Conservation (phyloP, 1,140 invertebrate species). For the Zaprionus nigranus region DNA sequence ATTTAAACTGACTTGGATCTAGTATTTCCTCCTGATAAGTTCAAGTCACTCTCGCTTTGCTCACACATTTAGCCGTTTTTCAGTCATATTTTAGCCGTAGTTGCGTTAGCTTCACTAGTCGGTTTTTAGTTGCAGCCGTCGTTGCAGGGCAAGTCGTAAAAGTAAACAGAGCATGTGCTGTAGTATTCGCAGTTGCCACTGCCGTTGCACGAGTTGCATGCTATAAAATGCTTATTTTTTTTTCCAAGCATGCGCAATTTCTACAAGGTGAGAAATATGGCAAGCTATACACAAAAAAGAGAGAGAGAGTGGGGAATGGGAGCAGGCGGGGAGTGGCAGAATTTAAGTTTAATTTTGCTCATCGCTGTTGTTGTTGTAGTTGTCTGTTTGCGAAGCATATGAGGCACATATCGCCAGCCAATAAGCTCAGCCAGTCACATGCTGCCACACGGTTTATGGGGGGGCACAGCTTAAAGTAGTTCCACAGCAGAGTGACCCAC, state of each 20-base stretch:
- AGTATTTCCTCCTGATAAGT: background rate
- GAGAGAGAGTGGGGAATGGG: background rate
- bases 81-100: background rate
- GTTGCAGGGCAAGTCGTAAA: background rate
- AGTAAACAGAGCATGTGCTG: no score
- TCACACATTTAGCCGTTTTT: background rate
- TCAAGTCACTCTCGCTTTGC: background rate
- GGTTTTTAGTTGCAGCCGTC: background rate
- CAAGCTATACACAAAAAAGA: no score
- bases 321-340: background rate
- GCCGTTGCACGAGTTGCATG: conserved; percentile 46
- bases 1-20: no score
- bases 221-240: conserved; percentile 80
- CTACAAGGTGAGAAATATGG: conserved; percentile 71
- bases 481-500: conserved; percentile 35
- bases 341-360: conserved; percentile 7
- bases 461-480: conserved; percentile 10
- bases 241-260: conserved; percentile 57
- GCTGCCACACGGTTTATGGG: background rate
- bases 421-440: background rate
- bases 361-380: background rate
- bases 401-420: background rate
- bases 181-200: conserved; percentile 6
- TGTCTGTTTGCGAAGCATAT: background rate
- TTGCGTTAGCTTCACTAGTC: background rate